Percentiles rank a stretch among this genome's conserved stretches.
These are phyloP conservation scores for Drosophila virilis DNA, from an alignment of 1,140 invertebrate genomes.

Conservation along the genomic window DNA sequence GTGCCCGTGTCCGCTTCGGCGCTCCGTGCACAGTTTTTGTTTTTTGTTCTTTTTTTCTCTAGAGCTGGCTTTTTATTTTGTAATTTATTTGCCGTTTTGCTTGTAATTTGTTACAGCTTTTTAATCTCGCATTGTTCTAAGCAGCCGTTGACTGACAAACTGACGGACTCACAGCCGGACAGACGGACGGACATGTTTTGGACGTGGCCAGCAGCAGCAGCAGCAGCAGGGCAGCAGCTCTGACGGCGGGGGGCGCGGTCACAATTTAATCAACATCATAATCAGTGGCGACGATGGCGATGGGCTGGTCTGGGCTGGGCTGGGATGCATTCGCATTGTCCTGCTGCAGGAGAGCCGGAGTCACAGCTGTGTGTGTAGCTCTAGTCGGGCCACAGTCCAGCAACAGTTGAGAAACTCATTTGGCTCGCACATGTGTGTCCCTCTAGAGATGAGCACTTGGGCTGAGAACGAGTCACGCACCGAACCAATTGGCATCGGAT, in stretches of 20 bases:
- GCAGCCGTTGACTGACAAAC: constrained; percentile 56
- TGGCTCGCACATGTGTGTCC: constrained; percentile 34
- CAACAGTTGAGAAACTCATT: constrained; percentile 49
- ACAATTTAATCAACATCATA: constrained; percentile 48
- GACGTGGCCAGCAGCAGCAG: constrained; percentile 1
- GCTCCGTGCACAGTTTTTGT: constrained; percentile 23
- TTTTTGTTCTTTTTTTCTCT: constrained; percentile 24
- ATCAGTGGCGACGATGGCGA: constrained; percentile 5
- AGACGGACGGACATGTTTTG: constrained; percentile 7
- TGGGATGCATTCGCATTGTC: constrained; percentile 23
- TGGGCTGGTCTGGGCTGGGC: no score
- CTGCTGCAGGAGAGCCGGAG: constrained; percentile 17
- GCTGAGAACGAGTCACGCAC: constrained; percentile 12
- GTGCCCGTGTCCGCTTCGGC: neutral
- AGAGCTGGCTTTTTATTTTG: constrained; percentile 59
- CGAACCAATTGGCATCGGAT: neutral
- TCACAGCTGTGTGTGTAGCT: constrained; percentile 29
- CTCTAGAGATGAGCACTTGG: constrained; percentile 51
- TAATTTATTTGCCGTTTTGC: constrained; percentile 82
- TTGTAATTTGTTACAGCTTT: constrained; percentile 82
- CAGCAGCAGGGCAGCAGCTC: neutral
- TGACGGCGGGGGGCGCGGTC: constrained; percentile 20
- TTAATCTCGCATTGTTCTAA: constrained; percentile 81
- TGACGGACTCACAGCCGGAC: constrained; percentile 37
- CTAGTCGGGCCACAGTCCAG: constrained; percentile 29